phyloP scores from a whole-genome alignment of 2,888 invertebrate species.

The Hydrotaea cyrtoneurina region DNA sequence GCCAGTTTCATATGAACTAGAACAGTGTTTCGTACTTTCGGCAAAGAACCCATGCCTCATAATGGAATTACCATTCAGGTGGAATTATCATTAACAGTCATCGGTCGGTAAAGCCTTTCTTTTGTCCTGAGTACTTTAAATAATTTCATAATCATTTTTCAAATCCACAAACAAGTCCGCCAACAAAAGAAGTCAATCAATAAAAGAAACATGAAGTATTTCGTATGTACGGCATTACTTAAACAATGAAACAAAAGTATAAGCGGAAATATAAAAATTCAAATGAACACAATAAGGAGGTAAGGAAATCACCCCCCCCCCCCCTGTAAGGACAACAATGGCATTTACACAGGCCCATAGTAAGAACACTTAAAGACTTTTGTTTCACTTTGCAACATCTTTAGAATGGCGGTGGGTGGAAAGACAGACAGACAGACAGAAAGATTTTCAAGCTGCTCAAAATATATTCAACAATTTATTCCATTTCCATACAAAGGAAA shows the following conservation, averaged over 20 bases:
- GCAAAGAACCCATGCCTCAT: too few species aligned
- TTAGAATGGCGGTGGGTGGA: not conserved
- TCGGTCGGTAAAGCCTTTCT: too few species aligned
- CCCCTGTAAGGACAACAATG: not conserved
- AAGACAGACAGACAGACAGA: not conserved
- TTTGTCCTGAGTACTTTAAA: too few species aligned
- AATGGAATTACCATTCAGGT: too few species aligned
- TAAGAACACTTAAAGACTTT: slow-evolving; percentile 11
- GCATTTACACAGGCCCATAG: not conserved
- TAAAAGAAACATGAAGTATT: too few species aligned
- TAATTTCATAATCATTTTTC: too few species aligned
- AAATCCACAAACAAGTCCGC: too few species aligned
- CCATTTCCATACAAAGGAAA: slow-evolving; percentile 16
- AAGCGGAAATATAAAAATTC: not conserved
- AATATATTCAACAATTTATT: slow-evolving; percentile 10
- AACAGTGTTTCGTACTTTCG: too few species aligned
- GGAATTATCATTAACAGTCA: too few species aligned
- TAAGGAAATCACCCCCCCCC: not conserved
- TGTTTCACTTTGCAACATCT: slow-evolving; percentile 5
- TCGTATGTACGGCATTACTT: not conserved
- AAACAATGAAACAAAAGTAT: not conserved
- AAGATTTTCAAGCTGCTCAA: too few species aligned
- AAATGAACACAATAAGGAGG: not conserved
- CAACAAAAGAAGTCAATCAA: too few species aligned
- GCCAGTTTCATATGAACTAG: too few species aligned